A percentile compares a stretch with the other conserved stretches of the same genome.
Evolutionary conservation across 2,113 vertebrate species (phyloP).

Genomic region (Excalfactoria chinensis): DNA sequence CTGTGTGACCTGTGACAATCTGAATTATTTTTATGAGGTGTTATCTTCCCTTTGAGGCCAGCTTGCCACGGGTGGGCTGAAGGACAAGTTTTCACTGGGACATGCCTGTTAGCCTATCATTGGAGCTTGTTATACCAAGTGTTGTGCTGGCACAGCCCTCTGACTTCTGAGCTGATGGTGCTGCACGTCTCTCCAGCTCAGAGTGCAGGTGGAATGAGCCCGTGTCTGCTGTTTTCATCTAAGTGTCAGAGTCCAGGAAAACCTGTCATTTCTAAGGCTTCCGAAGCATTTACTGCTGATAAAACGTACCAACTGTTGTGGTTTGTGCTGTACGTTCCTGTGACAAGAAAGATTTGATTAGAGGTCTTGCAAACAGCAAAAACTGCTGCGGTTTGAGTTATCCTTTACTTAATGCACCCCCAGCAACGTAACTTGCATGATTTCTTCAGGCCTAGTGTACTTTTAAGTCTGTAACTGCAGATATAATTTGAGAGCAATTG

Average conservation of each 20-base stretch:
- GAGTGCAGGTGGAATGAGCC: background rate
- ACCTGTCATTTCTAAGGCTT: background rate
- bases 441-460: background rate
- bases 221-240: background rate
- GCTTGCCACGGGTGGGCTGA: background rate
- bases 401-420: background rate
- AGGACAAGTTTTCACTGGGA: background rate
- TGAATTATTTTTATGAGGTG: background rate
- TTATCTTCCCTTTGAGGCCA: background rate
- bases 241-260: background rate
- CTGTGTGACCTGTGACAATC: background rate
- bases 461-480: background rate
- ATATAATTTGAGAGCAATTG: background rate
- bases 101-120: background rate
- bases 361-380: background rate
- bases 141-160: background rate
- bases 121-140: background rate
- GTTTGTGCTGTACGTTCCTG: background rate
- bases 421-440: background rate
- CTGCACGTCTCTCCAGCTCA: background rate
- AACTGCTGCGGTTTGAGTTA: background rate
- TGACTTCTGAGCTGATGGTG: background rate
- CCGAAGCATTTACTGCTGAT: conserved; percentile 10
- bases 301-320: background rate
- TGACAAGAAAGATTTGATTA: background rate